Evolutionary conservation across 2,888 invertebrate genomes (phyloP), one percentile per base, ranked within the genome.

Genomic region (Morpho helenor): DNA sequence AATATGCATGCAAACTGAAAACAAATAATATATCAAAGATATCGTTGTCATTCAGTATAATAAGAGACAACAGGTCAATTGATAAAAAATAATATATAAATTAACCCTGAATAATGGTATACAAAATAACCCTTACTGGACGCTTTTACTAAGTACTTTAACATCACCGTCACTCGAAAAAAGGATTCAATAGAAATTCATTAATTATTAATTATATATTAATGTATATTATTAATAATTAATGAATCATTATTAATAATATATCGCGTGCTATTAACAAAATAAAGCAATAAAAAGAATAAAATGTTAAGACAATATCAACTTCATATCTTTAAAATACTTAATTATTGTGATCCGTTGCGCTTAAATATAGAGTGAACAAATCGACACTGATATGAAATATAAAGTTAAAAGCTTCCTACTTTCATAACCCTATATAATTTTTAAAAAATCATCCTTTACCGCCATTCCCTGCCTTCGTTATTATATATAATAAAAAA

Each of bases 61-160:
- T 55, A 48, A 45, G 42, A 49, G 58, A 61, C 57, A 60, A 57
- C 41, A 31, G 45, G 51, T 58, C 16, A 56, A 60, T 49, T 49
- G 61, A 64, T 16, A 49, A 49, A 48, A 62, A 63, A 62, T 59
- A 66, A 66, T 54, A 61, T 57, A 66, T 57, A 65, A 62, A 55
- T 56, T 48, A 63, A 57, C 54, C 57, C 55, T 65, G 59, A 67
- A 63, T 66, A 59, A 56, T 60, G 56, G 53, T 58, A 55, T 51
- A 56, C 53, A 60, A 57, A 42, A 48, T 59, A 49, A 60, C 45
- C 22, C 22, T 52, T 31, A 54, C 70, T 85, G 85, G 84, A 87
- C 85, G 83, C 77, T 70, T 72, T 65, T 68, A 67, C 75, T 87
- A 86, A 86, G 87, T 87, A 87, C 87, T 72, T 66, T 69, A 74